Evolutionary conservation across 2,888 invertebrate species (phyloP), one percentile per base, ranked within the genome.

Genomic region (Drosophila setosimentum): DNA sequence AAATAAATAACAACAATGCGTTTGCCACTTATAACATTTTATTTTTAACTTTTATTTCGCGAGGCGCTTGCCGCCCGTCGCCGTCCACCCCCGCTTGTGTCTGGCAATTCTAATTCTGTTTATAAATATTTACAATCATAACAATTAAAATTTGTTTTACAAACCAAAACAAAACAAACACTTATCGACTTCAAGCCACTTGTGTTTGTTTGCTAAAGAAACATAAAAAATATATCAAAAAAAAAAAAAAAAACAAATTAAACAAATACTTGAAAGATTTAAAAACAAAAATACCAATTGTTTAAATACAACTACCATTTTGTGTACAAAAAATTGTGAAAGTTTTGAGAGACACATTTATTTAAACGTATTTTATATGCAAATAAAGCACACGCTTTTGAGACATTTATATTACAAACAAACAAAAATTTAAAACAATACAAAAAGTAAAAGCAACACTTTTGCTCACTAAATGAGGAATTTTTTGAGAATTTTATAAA

Each of bases 1-100:
- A 69, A 59, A 74, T 50, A 77, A 72, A 75, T 57, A 75, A 51
- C 30, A 59, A 82, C 84, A 83, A 84, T 85, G 81, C 76, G 76
- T 69, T 73, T 82, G 71, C 76, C 82, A 84, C 79, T 74, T 84
- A 73, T 68, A 87, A 76, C 67, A 71, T 64, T 68, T 78, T 77
- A 82, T 79, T 79, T 78, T 63, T 74, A 80, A 78, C 64, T 65
- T 78, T 77, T 65, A 80, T 77, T 76, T 77, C 58, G 78, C 61
- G 67, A 62, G 72, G 45, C 68, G 63, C 33, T 32, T n/a, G 49
- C n/a, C 48, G 55, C 60, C 51, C 51, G 40, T 18, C 42, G 27
- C 35, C 54, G 57, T 37, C 45, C 58, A 37, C 37, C 18, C 1
- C 27, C 35, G 58, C 30, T 55, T 33, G 24, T 42, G 74, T 55